Conservation (phyloP, 2,113 vertebrate genomes). For the Chloebia gouldiae region DNA sequence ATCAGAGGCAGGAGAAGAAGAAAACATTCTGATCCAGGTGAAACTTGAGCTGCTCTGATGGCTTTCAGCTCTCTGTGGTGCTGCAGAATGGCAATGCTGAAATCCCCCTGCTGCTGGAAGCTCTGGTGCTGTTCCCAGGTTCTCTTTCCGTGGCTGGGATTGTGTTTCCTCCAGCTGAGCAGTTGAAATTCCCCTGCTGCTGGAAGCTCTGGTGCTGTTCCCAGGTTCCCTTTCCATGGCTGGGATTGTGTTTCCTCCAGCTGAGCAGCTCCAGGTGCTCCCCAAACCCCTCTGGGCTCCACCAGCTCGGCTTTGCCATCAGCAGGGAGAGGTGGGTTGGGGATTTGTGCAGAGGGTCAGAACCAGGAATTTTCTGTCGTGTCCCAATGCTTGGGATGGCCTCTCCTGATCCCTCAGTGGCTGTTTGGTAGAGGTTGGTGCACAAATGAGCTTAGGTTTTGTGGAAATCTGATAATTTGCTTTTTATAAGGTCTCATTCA, state of each 20-base stretch:
- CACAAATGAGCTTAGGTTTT: fast-evolving
- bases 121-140: no score
- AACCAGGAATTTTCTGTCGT: fast-evolving
- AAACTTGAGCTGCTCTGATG: neutral
- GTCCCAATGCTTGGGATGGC: fast-evolving
- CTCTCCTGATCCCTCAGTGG: fast-evolving
- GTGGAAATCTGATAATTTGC: neutral
- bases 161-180: no score
- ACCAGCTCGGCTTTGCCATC: fast-evolving
- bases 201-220: neutral
- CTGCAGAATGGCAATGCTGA: neutral
- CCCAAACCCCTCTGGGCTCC: neutral
- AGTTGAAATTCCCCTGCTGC: no score
- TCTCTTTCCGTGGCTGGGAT: no score
- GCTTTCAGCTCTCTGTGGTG: neutral
- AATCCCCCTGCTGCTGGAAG: no score
- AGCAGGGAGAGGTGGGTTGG: fast-evolving
- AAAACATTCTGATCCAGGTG: neutral
- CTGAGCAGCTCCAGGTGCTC: neutral
- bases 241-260: neutral
- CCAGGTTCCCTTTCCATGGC: fast-evolving
- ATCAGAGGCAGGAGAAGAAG: neutral
- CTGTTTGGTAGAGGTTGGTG: fast-evolving
- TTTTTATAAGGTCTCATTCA: neutral
- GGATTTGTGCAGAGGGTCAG: neutral